phyloP scores from a whole-genome alignment of 2,113 vertebrate genomes.

The Paradoxurus hermaphroditus region DNA sequence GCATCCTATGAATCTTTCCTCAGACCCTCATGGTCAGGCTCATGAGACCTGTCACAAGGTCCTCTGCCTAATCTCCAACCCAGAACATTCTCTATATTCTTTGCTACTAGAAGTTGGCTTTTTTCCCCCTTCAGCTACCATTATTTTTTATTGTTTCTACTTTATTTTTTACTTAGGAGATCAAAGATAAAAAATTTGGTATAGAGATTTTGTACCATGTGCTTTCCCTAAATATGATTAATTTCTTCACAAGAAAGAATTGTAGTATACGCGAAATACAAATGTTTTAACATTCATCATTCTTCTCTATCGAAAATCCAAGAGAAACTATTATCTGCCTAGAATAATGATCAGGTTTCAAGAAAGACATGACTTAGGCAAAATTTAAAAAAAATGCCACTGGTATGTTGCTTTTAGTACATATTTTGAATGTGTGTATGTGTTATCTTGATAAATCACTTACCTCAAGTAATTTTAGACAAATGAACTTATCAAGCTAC shows the following conservation, averaged over 20 bases:
- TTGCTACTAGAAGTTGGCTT: neutral
- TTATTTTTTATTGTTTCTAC: neutral
- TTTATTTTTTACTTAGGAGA: neutral
- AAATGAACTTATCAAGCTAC: neutral
- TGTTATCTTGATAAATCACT: neutral
- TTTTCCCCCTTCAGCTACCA: neutral
- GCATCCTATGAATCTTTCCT: neutral
- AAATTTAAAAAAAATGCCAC: neutral
- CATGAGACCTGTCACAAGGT: fast-evolving
- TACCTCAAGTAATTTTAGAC: neutral
- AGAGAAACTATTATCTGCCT: neutral
- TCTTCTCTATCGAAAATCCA: neutral
- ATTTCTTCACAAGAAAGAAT: neutral
- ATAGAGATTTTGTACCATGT: neutral
- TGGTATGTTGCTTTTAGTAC: neutral
- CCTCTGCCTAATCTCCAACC: neutral
- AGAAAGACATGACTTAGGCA: neutral
- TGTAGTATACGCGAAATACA: neutral
- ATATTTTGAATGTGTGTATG: neutral
- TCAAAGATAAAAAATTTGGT: neutral
- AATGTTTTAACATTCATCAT: neutral
- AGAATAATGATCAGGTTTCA: neutral
- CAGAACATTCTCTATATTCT: neutral
- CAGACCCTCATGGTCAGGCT: neutral
- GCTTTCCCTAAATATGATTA: neutral